A percentile compares a stretch with the other conserved stretches of the same genome.
Evolutionary conservation across 2,797 vertebrate species (phyloP).

Genomic region (Rhinophrynus dorsalis): DNA sequence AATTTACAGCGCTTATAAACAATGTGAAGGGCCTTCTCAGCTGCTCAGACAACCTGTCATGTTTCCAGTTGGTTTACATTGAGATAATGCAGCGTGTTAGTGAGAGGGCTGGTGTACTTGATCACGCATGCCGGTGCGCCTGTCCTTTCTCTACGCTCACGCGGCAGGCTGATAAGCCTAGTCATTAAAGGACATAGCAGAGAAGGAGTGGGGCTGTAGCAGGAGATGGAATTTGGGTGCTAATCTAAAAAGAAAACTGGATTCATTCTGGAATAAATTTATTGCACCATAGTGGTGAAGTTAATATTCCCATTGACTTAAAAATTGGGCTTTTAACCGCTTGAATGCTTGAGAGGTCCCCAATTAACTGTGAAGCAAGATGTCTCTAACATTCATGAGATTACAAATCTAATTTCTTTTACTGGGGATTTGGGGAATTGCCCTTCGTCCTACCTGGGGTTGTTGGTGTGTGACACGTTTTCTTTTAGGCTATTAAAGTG

Average conservation of each 20-base stretch:
- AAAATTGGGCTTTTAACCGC: too few relatives aligned
- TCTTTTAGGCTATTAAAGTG: too few relatives aligned
- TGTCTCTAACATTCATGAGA: too few relatives aligned
- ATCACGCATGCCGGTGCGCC: neutral
- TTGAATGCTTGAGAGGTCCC: too few relatives aligned
- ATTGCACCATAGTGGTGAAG: too few relatives aligned
- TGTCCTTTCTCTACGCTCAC: neutral
- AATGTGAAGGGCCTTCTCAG: conserved; percentile 9
- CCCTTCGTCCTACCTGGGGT: too few relatives aligned
- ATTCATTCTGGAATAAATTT: too few relatives aligned
- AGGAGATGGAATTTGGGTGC: neutral
- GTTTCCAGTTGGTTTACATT: neutral
- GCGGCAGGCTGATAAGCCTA: conserved; percentile 2
- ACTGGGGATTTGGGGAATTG: too few relatives aligned
- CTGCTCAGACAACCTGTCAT: conserved; percentile 6
- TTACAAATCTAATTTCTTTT: too few relatives aligned
- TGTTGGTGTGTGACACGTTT: too few relatives aligned
- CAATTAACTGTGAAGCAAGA: too few relatives aligned
- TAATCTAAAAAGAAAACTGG: too few relatives aligned
- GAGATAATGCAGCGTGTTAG: conserved; percentile 21
- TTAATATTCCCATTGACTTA: neutral
- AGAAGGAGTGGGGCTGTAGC: neutral
- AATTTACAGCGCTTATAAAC: conserved; percentile 16
- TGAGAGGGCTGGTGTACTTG: neutral
- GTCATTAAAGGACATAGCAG: neutral